These are phyloP conservation scores for Bombus vancouverensis DNA, from an alignment of 1,140 invertebrate species.

Conservation along the genomic window DNA sequence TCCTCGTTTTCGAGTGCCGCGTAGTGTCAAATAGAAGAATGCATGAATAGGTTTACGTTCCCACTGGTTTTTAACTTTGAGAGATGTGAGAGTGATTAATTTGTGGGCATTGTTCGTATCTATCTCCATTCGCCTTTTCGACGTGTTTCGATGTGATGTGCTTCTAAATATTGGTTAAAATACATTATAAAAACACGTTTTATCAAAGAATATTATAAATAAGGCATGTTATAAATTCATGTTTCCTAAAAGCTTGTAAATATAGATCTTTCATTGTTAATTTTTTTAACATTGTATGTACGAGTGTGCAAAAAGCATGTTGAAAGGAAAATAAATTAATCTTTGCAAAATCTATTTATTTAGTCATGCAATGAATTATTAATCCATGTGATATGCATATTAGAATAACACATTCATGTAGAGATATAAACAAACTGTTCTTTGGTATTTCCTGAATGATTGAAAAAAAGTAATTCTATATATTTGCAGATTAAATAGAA, in stretches of 20 bases:
- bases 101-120: conserved; percentile 7
- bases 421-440: neutral
- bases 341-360: neutral
- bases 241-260: neutral
- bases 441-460: neutral
- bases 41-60: conserved; percentile 40
- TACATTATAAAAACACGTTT: neutral
- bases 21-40: conserved; percentile 52
- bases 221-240: neutral
- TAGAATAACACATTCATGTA: neutral
- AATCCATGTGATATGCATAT: no score
- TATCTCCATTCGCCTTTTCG: neutral
- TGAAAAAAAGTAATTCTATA: neutral
- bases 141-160: neutral
- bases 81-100: conserved; percentile 26
- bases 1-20: conserved; percentile 31
- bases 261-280: neutral
- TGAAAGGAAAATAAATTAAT: neutral
- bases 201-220: neutral
- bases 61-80: conserved; percentile 26
- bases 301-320: neutral
- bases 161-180: neutral
- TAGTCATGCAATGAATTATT: neutral
- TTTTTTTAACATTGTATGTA: neutral
- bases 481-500: conserved; percentile 72